These are phyloP conservation scores for Zosterops hypoxanthus DNA, from an alignment of 2,113 vertebrate species.

Conservation along the genomic window DNA sequence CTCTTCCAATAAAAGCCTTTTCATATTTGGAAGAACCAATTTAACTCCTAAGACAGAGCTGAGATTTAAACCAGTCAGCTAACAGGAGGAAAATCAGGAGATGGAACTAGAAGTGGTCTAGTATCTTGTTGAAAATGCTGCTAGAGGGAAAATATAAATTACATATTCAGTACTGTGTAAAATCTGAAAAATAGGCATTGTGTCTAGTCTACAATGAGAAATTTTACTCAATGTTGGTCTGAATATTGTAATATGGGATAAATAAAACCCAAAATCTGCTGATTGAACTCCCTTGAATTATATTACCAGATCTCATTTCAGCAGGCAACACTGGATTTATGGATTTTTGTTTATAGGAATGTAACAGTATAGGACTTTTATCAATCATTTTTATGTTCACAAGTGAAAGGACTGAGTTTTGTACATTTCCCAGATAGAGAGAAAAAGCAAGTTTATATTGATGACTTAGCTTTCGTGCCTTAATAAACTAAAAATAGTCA, in stretches of 20 bases:
- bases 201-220: slow-evolving; percentile 48
- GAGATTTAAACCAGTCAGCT: not conserved
- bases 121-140: not conserved
- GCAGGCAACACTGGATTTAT: not conserved
- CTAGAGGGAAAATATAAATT: not conserved
- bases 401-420: not conserved
- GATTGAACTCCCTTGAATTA: slow-evolving; percentile 53
- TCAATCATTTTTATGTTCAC: not conserved
- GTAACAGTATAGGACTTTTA: not conserved
- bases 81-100: not conserved
- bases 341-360: not conserved
- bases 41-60: not conserved
- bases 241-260: slow-evolving; percentile 54
- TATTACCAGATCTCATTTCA: slow-evolving; percentile 32
- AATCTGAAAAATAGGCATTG: slow-evolving; percentile 50
- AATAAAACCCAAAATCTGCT: slow-evolving; percentile 61
- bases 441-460: not conserved
- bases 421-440: not conserved
- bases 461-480: not conserved
- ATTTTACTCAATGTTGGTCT: slow-evolving; percentile 36
- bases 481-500: not conserved
- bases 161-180: not conserved
- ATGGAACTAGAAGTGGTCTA: not conserved
- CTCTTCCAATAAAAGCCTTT: not conserved
- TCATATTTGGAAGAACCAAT: not conserved